Base-by-base conservation (phyloP, 2,888 invertebrate species). In the Phaonia tiefii region DNA sequence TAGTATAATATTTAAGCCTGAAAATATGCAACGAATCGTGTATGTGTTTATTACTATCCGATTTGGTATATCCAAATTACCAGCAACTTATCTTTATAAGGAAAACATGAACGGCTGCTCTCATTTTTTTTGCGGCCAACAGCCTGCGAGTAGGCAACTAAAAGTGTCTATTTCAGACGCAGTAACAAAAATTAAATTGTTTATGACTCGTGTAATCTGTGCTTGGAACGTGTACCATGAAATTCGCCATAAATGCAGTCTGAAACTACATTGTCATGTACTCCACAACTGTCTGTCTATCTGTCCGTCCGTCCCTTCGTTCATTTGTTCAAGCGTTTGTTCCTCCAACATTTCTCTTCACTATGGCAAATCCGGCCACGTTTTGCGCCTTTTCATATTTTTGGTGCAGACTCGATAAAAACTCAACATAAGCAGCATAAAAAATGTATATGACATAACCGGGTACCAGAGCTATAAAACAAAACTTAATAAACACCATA, bases 171-270 rank as follows among this genome's bases (percentile, higher is more conserved):
- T 65, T 25, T 65, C 13, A 37, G 49, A 7, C 15, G 7, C 51
- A 67, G 51, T 1, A 67, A 51, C 37, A 60, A 74, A 46, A 81
- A 54, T 75, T 77, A 81, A 81, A 75, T 81, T 78, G 75, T 81
- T 78, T 81, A 81, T 81, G 72, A 75, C 81, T 78, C 46, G 67
- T 75, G 81, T 67, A 78, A 78, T 78, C 72, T 75, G 67, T 75
- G 67, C 49, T 77, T 56, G 67, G 56, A 67, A 81, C 56, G 22
- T 49, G 60, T 46, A 67, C 31, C 3, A 31, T 31, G 51, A 65
- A 39, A 17, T 49, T 37, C 60, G 66, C 49, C 44, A 71, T 70
- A 49, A 51, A 17, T 54, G 54, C 54, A 54, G 54, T 54, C 54
- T 10, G 17, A 25, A 3, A 54, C 22, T 25, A 25, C 10, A 70